Evolutionary conservation across 2,113 vertebrate species (phyloP), one percentile per base, ranked within the genome.

Genomic region (Galemys pyrenaicus): DNA sequence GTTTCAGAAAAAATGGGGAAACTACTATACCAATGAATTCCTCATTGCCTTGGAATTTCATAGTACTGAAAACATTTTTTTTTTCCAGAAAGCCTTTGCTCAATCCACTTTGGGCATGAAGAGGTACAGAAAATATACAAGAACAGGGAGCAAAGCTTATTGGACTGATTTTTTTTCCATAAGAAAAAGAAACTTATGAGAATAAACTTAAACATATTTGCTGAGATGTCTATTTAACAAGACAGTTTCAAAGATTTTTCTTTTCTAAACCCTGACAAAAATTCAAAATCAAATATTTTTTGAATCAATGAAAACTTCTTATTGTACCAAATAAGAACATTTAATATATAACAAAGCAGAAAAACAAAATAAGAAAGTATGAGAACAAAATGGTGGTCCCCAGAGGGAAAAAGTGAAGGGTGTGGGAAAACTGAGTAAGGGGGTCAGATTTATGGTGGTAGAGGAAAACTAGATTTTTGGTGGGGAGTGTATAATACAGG

Each of bases 321-420:
- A 65, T 9, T 22, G 5, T 17, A 8, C n/a, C 41, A 73, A 46
- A 0, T 0, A 56, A 70, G n/a, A 91, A 2, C 17, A 49, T 22
- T 58, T 19, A 16, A 89, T 60, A 68, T 8, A 41, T 6, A 62
- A 2, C 35, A 9, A 41, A 88, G 2, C 20, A 77, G 54, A 64
- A 80, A 74, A 96, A 85, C 96, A 96, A 95, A 65, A 22, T 20
- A 17, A 9, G 35, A 68, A 22, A 7, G 17, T 37, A 9, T 35
- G 67, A 68, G 35, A 39, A 22, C 19, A 68, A 68, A 68, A 68
- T 35, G n/a, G n/a, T 19, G 32, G n/a, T 68, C 16, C 16, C 16
- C 65, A 37, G 35, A 68, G 19, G 15, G 35, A 20, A 37, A 68
- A 19, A 16, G 67, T 7, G 9, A 20, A 19, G 7, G 35, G 19